Percentiles rank a stretch among this genome's conserved stretches.
Evolutionary conservation across 2,113 vertebrate species (phyloP).

Genomic region (Lamprologus lemairii): DNA sequence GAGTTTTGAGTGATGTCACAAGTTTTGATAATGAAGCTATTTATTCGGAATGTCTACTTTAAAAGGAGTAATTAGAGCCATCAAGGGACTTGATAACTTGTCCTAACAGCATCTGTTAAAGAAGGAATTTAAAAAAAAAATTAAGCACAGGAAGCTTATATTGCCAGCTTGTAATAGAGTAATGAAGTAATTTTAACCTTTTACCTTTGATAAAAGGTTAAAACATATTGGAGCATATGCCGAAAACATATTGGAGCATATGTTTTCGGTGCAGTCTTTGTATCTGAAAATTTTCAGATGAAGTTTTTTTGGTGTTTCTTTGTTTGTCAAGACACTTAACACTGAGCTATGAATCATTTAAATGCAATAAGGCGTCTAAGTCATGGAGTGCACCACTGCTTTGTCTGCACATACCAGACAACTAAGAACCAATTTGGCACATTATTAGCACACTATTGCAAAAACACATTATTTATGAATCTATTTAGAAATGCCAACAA

Average conservation of each 20-base stretch:
- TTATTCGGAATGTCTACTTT: neutral
- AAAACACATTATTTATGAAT: neutral
- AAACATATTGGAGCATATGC: no score
- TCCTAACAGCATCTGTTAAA: neutral
- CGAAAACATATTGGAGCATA: no score
- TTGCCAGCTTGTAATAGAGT: neutral
- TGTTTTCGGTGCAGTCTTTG: neutral
- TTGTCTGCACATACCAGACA: neutral
- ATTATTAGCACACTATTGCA: neutral
- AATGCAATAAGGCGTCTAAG: neutral
- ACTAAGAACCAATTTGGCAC: neutral
- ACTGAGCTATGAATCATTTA: neutral
- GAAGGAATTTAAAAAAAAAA: rapidly evolving
- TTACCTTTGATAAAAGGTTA: neutral
- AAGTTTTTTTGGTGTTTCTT: neutral
- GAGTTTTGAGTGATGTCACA: neutral
- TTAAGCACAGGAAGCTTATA: neutral
- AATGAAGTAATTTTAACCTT: neutral
- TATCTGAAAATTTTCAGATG: neutral
- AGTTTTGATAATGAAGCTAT: slow-evolving; percentile 1
- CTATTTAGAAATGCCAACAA: neutral
- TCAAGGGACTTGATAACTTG: neutral
- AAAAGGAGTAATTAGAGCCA: neutral
- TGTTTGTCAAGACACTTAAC: neutral
- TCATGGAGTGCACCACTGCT: rapidly evolving